A percentile compares a stretch with the other conserved stretches of the same genome.
Evolutionary conservation across 2,888 invertebrate species (phyloP).

Genomic region (Euclidia mi): DNA sequence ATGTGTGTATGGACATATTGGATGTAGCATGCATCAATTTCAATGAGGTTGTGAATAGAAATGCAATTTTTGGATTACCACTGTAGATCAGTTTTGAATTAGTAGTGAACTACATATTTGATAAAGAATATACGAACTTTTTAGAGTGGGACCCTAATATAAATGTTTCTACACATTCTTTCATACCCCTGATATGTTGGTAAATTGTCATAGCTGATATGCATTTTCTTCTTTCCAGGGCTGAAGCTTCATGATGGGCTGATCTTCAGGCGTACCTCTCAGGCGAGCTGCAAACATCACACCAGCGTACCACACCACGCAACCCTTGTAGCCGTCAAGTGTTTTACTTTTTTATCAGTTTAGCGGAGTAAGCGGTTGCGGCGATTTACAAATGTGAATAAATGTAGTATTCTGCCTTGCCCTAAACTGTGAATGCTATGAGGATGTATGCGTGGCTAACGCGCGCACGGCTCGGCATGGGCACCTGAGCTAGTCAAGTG

Average conservation of each 20-base stretch:
- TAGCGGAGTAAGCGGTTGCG: constrained; percentile 61
- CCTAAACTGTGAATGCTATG: constrained; percentile 37
- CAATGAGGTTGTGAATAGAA: no score
- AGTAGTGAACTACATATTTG: no score
- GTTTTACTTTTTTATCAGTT: constrained; percentile 28
- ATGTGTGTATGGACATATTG: no score
- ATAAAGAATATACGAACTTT: no score
- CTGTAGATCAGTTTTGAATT: no score
- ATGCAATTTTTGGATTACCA: no score
- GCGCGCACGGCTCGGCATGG: constrained; percentile 67
- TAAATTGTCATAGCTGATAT: constrained; percentile 7
- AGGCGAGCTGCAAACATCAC: constrained; percentile 24
- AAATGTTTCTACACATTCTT: no score
- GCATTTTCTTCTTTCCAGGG: constrained; percentile 47
- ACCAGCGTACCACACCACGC: constrained; percentile 61
- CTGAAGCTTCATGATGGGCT: constrained; percentile 40
- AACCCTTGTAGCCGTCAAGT: constrained; percentile 36
- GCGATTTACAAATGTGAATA: constrained; percentile 44
- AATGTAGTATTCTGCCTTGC: not conserved
- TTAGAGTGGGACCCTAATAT: no score
- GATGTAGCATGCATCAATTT: no score
- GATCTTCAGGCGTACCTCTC: constrained; percentile 39
- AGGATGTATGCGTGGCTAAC: constrained; percentile 74
- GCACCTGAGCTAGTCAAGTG: constrained; percentile 51
- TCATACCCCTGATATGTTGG: no score